Percentiles rank a stretch among this genome's conserved stretches.
Evolutionary conservation across 2,113 vertebrate genomes (phyloP).

Genomic region (Narcine bancroftii): DNA sequence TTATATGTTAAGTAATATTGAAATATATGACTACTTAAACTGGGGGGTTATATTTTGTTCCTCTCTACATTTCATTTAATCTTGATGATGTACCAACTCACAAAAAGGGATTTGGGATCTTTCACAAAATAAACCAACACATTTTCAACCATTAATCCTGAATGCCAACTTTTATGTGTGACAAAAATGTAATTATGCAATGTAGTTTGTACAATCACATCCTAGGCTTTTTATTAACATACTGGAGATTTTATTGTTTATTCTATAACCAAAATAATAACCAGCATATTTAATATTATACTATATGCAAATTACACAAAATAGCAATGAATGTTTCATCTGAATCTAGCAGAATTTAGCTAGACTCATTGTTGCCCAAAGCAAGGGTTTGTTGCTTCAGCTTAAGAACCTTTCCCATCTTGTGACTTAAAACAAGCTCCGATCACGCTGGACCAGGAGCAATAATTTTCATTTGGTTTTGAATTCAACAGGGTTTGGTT

Average conservation of each 20-base stretch:
- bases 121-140: background rate
- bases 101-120: background rate
- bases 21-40: background rate
- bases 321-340: background rate
- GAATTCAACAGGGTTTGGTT: slow-evolving; percentile 26
- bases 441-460: background rate
- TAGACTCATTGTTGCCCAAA: background rate
- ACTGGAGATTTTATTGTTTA: background rate
- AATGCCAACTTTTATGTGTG: background rate
- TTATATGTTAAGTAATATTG: background rate
- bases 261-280: too few relatives aligned
- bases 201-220: background rate
- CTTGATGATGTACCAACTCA: background rate
- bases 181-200: background rate
- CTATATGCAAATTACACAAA: background rate
- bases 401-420: background rate
- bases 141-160: background rate
- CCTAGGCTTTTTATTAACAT: background rate
- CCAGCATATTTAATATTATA: background rate
- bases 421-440: slow-evolving; percentile 3
- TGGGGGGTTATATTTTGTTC: background rate
- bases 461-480: slow-evolving; percentile 16
- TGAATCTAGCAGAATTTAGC: background rate
- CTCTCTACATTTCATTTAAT: background rate
- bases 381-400: background rate